These are phyloP conservation scores for Drosophila austrosaltans DNA, from an alignment of 2,888 invertebrate species.

Conservation along the genomic window DNA sequence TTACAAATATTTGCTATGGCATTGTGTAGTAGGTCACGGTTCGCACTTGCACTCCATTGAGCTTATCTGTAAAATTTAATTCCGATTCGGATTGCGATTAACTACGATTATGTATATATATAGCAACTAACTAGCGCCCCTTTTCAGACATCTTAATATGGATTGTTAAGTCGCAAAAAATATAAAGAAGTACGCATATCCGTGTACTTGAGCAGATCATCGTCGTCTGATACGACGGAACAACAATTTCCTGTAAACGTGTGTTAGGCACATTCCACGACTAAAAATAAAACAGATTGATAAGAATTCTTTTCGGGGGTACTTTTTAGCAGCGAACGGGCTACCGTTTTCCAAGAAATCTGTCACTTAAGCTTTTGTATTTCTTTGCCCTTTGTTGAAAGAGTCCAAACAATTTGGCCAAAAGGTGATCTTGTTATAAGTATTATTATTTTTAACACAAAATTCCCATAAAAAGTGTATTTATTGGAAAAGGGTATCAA, in stretches of 20 bases:
- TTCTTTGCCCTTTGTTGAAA: neutral
- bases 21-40: constrained; percentile 61
- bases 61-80: neutral
- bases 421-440: neutral
- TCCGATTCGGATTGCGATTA: neutral
- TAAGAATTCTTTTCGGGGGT: neutral
- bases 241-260: constrained; percentile 12
- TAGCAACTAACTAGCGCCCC: neutral
- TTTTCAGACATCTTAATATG: neutral
- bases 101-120: no score
- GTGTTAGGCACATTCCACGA: neutral
- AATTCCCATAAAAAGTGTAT: no score
- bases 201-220: constrained; percentile 11
- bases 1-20: constrained; percentile 36
- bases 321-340: neutral
- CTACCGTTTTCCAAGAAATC: constrained; percentile 7
- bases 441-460: neutral
- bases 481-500: neutral
- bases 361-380: neutral
- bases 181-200: constrained; percentile 1
- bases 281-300: constrained; percentile 7
- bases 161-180: constrained; percentile 16
- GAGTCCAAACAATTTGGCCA: neutral
- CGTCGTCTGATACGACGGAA: neutral
- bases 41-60: neutral